Evolutionary conservation across 2,113 vertebrate species (phyloP), one percentile per base, ranked within the genome.

Genomic region (Uria lomvia): DNA sequence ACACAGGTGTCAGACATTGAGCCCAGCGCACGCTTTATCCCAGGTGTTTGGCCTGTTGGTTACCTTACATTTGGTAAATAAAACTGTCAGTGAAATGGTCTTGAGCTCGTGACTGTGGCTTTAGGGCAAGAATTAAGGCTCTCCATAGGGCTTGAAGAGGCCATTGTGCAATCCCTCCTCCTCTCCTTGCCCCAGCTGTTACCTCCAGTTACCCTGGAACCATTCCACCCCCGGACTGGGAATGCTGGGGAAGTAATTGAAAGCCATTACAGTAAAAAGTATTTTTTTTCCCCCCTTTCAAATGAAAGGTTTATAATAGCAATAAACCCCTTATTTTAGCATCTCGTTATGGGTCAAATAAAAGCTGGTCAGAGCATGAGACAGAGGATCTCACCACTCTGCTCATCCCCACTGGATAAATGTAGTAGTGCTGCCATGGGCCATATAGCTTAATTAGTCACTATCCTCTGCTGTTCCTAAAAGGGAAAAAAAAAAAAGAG

Each of bases 361-460:
- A 96, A 97, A 92, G 91, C 94, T 80, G 90, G 80, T 87, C 88
- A 68, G 90, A 91, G 76, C 29, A 42, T 68, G 63, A 59, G 96
- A 79, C 79, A 59, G 63, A 84, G 95, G 94, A 92, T 83, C 85
- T 91, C 90, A 66, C 73, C 45, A 11, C 82, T 93, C 91, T 91
- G 84, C 85, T 92, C 90, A 67, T 92, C 92, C 87, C 91, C 82
- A n/a, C 71, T 93, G 96, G 95, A 98, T 97, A 94, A 96, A 97
- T 94, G 96, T 83, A 96, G 95, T 88, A 97, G 92, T 96, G 96
- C 91, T 97, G 92, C 76, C 50, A 91, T 47, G 95, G 89, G 86
- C 95, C 82, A 55, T 93, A 91, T 59, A 98, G 96, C 97, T 98
- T 98, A 98, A 98, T 98, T 97, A 98, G 97, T 97, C 97, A 92